Evolutionary conservation across 2,888 invertebrate genomes (phyloP).

Genomic region (Colostygia pectinataria): DNA sequence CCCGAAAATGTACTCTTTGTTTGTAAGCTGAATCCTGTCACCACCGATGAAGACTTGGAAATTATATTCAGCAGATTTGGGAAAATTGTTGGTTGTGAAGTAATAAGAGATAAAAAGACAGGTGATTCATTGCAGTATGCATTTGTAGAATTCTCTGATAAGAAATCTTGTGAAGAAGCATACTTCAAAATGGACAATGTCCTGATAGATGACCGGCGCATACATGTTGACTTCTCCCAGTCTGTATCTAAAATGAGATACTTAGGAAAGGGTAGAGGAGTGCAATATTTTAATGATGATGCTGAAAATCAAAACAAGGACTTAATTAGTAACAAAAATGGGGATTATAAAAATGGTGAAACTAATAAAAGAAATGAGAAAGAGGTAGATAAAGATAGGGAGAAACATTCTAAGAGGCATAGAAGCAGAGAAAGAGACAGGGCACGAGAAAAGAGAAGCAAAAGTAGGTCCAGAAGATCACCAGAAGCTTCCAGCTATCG

Average conservation of each 20-base stretch:
- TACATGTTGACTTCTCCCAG: constrained; percentile 99
- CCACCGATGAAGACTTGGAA: constrained; percentile 97
- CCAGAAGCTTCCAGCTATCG: constrained; percentile 17
- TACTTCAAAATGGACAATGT: constrained; percentile 99
- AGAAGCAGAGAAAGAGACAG: constrained; percentile 31
- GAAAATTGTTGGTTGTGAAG: constrained; percentile 95
- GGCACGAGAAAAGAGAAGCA: constrained; percentile 30
- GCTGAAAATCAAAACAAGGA: constrained; percentile 30
- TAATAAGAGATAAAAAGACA: constrained; percentile 95
- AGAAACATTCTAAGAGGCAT: constrained; percentile 24
- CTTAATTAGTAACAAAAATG: constrained; percentile 35
- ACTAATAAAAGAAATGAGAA: constrained; percentile 48
- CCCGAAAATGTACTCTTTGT: constrained; percentile 99
- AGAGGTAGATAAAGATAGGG: constrained; percentile 35
- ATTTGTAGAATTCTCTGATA: constrained; percentile 97
- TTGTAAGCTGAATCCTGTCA: constrained; percentile 99
- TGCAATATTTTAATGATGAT: constrained; percentile 80
- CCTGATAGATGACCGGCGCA: constrained; percentile 98
- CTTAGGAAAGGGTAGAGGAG: constrained; percentile 93
- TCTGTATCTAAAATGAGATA: constrained; percentile 97
- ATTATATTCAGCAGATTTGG: constrained; percentile 99
- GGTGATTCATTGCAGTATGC: constrained; percentile 99
- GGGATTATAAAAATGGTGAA: constrained; percentile 36
- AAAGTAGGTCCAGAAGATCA: constrained; percentile 19
- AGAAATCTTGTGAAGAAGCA: constrained; percentile 97